phyloP scores from a whole-genome alignment of 2,888 invertebrate genomes.

The Dasypogon diadema region DNA sequence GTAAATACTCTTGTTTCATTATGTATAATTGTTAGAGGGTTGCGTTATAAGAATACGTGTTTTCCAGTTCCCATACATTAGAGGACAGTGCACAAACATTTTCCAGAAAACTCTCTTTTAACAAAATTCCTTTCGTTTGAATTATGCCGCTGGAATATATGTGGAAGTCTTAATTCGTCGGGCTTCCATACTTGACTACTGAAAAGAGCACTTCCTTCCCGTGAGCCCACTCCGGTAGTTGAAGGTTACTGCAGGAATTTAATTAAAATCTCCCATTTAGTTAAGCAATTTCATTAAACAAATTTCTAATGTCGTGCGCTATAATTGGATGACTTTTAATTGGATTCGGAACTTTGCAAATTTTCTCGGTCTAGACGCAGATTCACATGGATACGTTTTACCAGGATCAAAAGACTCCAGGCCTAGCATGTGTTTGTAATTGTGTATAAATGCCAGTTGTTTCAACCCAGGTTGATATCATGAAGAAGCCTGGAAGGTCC shows the following conservation, averaged over 20 bases:
- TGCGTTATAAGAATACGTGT: too few species aligned
- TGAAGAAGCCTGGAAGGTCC: neutral
- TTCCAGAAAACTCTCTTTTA: too few species aligned
- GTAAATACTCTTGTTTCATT: too few species aligned
- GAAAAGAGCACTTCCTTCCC: neutral
- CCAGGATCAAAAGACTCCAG: neutral
- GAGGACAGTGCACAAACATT: too few species aligned
- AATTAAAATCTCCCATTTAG: conserved; percentile 47
- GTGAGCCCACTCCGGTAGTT: neutral
- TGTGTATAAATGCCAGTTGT: neutral
- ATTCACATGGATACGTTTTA: too few species aligned
- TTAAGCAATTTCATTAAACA: conserved; percentile 42
- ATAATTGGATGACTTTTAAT: conserved; percentile 48
- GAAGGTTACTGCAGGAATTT: conserved; percentile 9
- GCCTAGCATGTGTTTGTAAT: neutral
- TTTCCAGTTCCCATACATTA: too few species aligned
- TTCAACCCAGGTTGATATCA: neutral
- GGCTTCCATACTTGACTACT: neutral
- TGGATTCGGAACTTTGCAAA: neutral
- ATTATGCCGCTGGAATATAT: too few species aligned
- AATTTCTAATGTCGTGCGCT: conserved; percentile 30
- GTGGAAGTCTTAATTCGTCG: neutral
- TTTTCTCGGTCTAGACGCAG: neutral
- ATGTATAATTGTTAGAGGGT: too few species aligned
- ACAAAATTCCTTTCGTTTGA: too few species aligned